Conservation (phyloP, 2,888 invertebrate genomes). For the Vanessa cardui region DNA sequence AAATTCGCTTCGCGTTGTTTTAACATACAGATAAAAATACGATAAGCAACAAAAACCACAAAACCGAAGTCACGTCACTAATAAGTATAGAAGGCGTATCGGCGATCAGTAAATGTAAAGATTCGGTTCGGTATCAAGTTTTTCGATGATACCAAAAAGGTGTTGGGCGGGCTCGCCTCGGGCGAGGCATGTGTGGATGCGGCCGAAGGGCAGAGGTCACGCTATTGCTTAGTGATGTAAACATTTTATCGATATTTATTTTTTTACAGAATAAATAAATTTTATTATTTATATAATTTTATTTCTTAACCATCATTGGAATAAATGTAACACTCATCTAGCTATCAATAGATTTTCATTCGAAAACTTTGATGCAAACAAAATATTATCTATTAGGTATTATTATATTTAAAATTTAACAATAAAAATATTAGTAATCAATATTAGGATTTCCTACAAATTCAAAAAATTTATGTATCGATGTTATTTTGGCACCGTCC, state of each 20-base stretch:
- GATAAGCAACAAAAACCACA: constrained; percentile 21
- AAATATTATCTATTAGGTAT: no score
- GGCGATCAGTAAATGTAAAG: constrained; percentile 45
- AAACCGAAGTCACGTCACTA: constrained; percentile 35
- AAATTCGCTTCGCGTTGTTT: constrained; percentile 14
- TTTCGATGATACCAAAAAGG: constrained; percentile 71
- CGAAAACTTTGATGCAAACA: no score
- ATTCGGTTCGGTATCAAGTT: constrained; percentile 61
- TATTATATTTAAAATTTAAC: no score
- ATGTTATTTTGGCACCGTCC: constrained; percentile 32
- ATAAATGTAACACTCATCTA: no score
- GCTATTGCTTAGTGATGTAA: constrained; percentile 55
- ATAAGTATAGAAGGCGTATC: constrained; percentile 34
- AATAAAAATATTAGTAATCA: no score
- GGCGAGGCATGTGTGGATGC: constrained; percentile 63
- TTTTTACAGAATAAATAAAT: background rate
- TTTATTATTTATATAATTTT: no score
- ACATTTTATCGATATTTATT: constrained; percentile 29
- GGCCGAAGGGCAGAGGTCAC: constrained; percentile 76
- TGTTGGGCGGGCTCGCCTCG: constrained; percentile 71
- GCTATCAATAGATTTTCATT: no score
- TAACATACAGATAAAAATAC: constrained; percentile 9
- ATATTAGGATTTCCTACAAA: no score
- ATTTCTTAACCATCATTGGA: no score
- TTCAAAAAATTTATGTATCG: constrained; percentile 31